Conservation (phyloP, 1,140 invertebrate genomes). For the Forficula auricularia region DNA sequence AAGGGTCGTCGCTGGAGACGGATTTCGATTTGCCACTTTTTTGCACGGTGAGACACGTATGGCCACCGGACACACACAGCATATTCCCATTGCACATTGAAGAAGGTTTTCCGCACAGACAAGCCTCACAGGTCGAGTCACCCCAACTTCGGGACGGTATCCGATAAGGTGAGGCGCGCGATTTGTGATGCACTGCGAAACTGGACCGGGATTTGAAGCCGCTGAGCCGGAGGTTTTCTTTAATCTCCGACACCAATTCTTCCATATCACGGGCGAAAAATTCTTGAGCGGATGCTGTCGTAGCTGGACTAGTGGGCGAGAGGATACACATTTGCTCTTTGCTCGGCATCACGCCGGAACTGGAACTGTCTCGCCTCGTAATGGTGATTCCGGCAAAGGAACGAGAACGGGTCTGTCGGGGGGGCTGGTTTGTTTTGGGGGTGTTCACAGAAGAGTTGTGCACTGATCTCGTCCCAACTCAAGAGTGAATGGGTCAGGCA, state of each 20-base stretch:
- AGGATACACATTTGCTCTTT: slow-evolving; percentile 21
- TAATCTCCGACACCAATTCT: slow-evolving; percentile 47
- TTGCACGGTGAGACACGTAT: slow-evolving; percentile 14
- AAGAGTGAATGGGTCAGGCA: slow-evolving; percentile 14
- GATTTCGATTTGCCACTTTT: slow-evolving; percentile 1
- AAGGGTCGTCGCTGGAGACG: slow-evolving; percentile 35
- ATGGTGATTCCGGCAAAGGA: slow-evolving; percentile 1
- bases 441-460: neutral
- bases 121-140: slow-evolving; percentile 26
- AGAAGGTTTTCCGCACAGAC: slow-evolving; percentile 10
- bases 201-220: slow-evolving; percentile 27
- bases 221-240: slow-evolving; percentile 44
- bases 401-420: neutral
- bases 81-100: too few species aligned
- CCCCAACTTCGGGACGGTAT: slow-evolving; percentile 33
- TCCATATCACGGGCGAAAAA: slow-evolving; percentile 39
- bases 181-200: slow-evolving; percentile 25
- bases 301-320: slow-evolving; percentile 9
- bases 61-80: slow-evolving; percentile 8
- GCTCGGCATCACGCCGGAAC: slow-evolving; percentile 20
- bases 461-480: slow-evolving; percentile 2
- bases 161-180: slow-evolving; percentile 39
- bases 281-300: slow-evolving; percentile 21
- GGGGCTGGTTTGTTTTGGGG: neutral
- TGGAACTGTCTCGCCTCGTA: neutral